phyloP scores from a whole-genome alignment of 2,888 invertebrate genomes.

The Lasioglossum zephyrum region DNA sequence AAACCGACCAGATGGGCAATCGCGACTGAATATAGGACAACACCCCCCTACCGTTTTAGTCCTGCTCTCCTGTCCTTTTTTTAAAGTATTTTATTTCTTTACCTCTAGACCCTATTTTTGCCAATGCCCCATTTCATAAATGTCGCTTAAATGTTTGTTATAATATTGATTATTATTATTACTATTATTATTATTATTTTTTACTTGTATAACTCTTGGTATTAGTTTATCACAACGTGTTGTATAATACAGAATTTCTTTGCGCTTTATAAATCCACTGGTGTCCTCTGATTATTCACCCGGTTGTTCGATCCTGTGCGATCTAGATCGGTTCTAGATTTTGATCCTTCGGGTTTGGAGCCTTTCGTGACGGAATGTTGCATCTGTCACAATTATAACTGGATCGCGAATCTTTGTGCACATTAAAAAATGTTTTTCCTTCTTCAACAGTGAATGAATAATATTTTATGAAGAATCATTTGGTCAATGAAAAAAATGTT shows the following conservation, averaged over 20 bases:
- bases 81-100: conserved; percentile 59
- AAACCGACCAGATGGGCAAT: conserved; percentile 4
- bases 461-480: neutral
- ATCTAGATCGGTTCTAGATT: neutral
- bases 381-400: neutral
- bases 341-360: too few relatives aligned
- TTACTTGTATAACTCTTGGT: conserved; percentile 70
- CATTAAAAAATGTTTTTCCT: neutral
- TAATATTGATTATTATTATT: conserved; percentile 61
- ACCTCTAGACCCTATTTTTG: conserved; percentile 51
- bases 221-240: conserved; percentile 74
- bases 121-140: conserved; percentile 61
- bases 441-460: neutral
- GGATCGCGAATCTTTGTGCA: neutral
- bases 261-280: conserved; percentile 62
- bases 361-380: neutral
- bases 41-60: neutral
- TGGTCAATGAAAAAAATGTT: neutral
- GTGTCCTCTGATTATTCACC: conserved; percentile 27
- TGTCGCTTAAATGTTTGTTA: conserved; percentile 68
- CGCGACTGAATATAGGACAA: conserved; percentile 18
- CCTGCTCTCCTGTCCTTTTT: conserved; percentile 29
- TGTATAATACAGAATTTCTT: conserved; percentile 75
- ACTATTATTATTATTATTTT: conserved; percentile 67
- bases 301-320: neutral